A percentile compares a stretch with the other conserved stretches of the same genome.
phyloP scores from a whole-genome alignment of 2,797 vertebrate genomes.

The Hozukius guyotensis region DNA sequence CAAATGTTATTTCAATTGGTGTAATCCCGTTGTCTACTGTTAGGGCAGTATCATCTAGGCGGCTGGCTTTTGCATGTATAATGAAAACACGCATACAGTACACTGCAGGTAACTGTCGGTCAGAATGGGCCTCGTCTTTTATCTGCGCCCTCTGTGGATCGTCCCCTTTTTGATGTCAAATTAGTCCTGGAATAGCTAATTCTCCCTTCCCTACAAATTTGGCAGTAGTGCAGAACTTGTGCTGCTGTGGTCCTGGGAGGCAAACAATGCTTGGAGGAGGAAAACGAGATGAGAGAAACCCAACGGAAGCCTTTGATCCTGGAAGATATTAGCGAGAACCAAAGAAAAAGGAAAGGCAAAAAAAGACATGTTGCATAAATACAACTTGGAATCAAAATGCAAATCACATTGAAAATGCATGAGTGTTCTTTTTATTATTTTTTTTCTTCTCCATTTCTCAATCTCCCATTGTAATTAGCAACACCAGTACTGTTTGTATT shows the following conservation, averaged over 20 bases:
- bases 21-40: not conserved
- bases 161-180: slow-evolving; percentile 77
- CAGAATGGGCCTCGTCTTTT: slow-evolving; percentile 63
- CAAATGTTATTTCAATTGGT: not conserved
- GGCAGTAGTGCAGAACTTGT: slow-evolving; percentile 70
- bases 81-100: slow-evolving; percentile 9
- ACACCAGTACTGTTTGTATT: slow-evolving; percentile 66
- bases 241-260: slow-evolving; percentile 78
- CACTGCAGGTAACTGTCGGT: slow-evolving; percentile 39
- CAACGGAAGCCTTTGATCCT: slow-evolving; percentile 82
- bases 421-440: slow-evolving; percentile 29
- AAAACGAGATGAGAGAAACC: slow-evolving; percentile 77
- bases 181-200: slow-evolving; percentile 78
- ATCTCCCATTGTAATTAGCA: slow-evolving; percentile 76
- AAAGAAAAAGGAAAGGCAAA: slow-evolving; percentile 24
- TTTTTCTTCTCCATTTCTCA: slow-evolving; percentile 34
- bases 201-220: slow-evolving; percentile 69
- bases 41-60: not conserved
- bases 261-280: slow-evolving; percentile 80
- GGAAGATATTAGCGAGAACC: slow-evolving; percentile 75
- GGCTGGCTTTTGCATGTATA: not conserved
- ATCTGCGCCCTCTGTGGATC: slow-evolving; percentile 68
- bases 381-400: slow-evolving; percentile 77
- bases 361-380: slow-evolving; percentile 68
- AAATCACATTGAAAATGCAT: slow-evolving; percentile 75